phyloP scores from a whole-genome alignment of 2,888 invertebrate genomes.

The Macrophya alboannulata region DNA sequence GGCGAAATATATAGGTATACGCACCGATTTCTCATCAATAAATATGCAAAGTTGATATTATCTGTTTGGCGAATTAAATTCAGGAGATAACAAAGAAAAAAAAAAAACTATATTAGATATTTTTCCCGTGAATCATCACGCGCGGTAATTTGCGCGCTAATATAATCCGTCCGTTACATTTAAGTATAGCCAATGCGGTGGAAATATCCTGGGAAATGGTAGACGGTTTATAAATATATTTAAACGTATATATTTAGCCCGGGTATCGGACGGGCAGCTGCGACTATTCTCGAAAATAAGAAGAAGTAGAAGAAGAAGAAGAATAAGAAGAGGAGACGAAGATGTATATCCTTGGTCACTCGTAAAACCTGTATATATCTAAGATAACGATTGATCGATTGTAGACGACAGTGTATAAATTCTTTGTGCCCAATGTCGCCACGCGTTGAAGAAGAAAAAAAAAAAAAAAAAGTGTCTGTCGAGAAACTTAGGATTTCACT shows the following conservation, averaged over 20 bases:
- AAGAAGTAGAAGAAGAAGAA: not conserved
- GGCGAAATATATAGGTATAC: not conserved
- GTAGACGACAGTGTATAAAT: conserved; percentile 7
- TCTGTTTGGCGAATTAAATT: not conserved
- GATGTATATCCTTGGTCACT: conserved; percentile 12
- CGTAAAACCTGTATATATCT: conserved; percentile 3
- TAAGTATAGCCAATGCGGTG: not conserved
- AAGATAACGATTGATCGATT: conserved; percentile 18
- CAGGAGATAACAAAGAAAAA: not conserved
- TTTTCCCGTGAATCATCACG: not conserved
- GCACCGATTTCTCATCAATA: not conserved
- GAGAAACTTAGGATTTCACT: not conserved
- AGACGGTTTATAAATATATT: conserved; percentile 35
- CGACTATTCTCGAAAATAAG: not conserved
- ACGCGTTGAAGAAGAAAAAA: too few species aligned
- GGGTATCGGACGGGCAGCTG: not conserved
- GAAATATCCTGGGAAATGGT: conserved; percentile 25
- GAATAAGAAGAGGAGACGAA: not conserved
- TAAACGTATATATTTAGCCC: conserved; percentile 14
- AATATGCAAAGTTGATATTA: conserved; percentile 1
- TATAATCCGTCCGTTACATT: not conserved
- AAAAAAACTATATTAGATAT: not conserved
- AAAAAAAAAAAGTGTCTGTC: not conserved
- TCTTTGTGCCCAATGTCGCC: not conserved
- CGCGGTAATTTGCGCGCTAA: not conserved